Evolutionary conservation across 1,140 invertebrate genomes (phyloP), one percentile per base, ranked within the genome.

Genomic region (Temnothorax longispinosus): DNA sequence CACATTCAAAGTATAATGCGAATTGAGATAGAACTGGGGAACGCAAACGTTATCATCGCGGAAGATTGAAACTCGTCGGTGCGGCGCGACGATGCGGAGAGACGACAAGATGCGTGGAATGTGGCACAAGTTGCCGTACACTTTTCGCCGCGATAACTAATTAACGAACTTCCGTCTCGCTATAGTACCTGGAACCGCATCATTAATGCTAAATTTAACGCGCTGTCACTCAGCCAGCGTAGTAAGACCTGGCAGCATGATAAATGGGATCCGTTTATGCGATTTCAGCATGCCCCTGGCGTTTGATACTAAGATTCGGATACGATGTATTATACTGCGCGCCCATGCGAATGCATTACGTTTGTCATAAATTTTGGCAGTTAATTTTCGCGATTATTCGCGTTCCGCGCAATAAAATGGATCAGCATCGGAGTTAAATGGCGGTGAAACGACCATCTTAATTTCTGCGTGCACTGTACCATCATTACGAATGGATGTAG

Each of bases 171-270:
- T 86, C 85, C 75, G 75, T 80, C 76, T 69, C 64, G 64, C 60
- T 67, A 86, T 86, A 80, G 54, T 69, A 75, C 76, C 60, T 69
- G 52, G 64, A 81, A 86, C 85, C 85, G 75, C 85, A 86, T 87
- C 81, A 85, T 89, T 87, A 89, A 86, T 72, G 86, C 87, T 89
- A 89, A 89, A 89, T 88, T 88, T 89, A 89, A 88, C 80, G 75
- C 80, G 86, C 75, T 88, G 88, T 89, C 86, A 89, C 86, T 89
- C 88, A 86, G 41, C 76, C 52, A 80, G 32, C 52, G 64, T 38
- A 67, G 77, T 81, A 86, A 80, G 75, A 74, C 78, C 88, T 62
- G 74, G 41, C 67, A 60, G 65, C 60, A 81, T 89, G 86, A 90
- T 90, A 87, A 90, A 90, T 90, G 80, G 62, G 21, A 78, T 67